Evolutionary conservation across 1,140 invertebrate species (phyloP).

Genomic region (Andricus grossulariae): DNA sequence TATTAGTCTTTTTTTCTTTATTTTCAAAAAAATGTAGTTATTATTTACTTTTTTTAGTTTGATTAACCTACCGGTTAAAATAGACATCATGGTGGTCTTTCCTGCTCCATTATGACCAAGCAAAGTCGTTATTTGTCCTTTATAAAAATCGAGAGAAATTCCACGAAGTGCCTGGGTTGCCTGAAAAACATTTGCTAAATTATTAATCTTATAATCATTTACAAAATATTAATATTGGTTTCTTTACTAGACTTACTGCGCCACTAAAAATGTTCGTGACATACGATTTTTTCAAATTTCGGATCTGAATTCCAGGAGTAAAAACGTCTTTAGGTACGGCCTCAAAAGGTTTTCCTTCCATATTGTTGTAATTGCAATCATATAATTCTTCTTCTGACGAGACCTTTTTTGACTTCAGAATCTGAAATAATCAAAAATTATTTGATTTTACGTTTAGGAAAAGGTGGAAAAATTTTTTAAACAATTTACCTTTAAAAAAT

Average conservation of each 20-base stretch:
- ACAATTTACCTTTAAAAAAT: constrained; percentile 71
- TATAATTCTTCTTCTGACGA: constrained; percentile 51
- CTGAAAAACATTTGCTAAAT: constrained; percentile 44
- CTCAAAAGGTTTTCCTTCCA: constrained; percentile 65
- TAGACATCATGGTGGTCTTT: constrained; percentile 87
- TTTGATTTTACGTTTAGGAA: background rate
- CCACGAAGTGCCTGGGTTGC: constrained; percentile 69
- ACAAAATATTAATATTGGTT: background rate
- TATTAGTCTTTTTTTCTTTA: background rate
- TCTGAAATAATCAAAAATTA: constrained; percentile 47
- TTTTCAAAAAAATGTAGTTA: background rate
- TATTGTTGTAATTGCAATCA: constrained; percentile 52
- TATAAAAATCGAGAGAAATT: constrained; percentile 80
- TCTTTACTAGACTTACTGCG: constrained; percentile 53
- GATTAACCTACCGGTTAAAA: constrained; percentile 78
- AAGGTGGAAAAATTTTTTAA: background rate
- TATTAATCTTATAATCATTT: background rate
- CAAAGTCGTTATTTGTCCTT: constrained; percentile 83
- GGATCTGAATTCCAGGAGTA: constrained; percentile 68
- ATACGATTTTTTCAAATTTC: constrained; percentile 69
- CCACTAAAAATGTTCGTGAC: constrained; percentile 56
- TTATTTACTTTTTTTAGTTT: background rate
- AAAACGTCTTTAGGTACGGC: constrained; percentile 47
- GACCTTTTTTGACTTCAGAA: constrained; percentile 65
- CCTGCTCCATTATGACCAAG: constrained; percentile 91